Evolutionary conservation across 1,140 invertebrate genomes (phyloP).

Genomic region (Brachionus paranguensis): DNA sequence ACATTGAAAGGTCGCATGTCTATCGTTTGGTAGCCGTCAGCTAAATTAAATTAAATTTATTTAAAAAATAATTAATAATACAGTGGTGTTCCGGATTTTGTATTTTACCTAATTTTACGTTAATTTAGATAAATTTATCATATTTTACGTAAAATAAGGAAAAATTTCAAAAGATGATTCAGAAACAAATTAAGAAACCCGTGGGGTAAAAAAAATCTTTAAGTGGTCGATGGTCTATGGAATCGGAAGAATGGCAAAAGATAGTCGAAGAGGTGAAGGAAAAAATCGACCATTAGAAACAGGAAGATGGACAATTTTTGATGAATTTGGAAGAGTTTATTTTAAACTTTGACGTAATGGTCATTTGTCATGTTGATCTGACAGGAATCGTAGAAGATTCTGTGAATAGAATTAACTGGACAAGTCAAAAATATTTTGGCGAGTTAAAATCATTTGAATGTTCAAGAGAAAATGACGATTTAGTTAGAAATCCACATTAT

Average conservation of each 20-base stretch:
- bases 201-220: slow-evolving; percentile 4
- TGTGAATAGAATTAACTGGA: background rate
- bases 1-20: too few species aligned
- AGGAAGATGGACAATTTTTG: slow-evolving; percentile 2
- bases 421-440: too few species aligned
- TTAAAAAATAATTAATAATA: too few species aligned
- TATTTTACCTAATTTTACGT: too few species aligned
- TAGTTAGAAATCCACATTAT: too few species aligned
- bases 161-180: background rate
- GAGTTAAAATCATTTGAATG: too few species aligned
- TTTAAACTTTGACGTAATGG: background rate
- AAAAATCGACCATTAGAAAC: background rate
- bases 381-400: background rate
- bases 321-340: background rate
- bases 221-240: background rate
- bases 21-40: too few species aligned
- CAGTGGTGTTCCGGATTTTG: too few species aligned
- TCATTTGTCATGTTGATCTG: background rate
- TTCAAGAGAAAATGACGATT: too few species aligned
- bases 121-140: too few species aligned
- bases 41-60: too few species aligned
- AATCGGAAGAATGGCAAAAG: background rate
- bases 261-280: background rate
- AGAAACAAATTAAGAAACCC: background rate
- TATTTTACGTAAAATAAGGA: too few species aligned